Conservation (phyloP, 1,140 invertebrate genomes). For the Plodia interpunctella region DNA sequence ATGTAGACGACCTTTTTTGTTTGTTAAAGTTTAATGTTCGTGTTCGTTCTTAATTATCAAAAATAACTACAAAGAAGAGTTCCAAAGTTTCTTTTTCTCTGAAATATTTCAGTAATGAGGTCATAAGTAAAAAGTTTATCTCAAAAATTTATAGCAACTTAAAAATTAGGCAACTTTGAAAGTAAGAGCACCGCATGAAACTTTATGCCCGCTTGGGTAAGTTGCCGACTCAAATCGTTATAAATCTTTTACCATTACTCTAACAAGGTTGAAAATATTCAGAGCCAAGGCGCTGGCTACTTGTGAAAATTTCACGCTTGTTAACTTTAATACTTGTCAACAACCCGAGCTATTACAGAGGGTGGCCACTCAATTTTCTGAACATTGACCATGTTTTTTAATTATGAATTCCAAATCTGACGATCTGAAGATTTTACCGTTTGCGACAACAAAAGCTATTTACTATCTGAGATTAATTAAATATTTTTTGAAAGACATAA, state of each 20-base stretch:
- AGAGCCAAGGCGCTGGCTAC: slow-evolving; percentile 19
- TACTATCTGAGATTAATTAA: no score
- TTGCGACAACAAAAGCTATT: no score
- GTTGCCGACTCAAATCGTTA: slow-evolving; percentile 33
- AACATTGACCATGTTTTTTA: background rate
- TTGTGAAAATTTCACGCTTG: slow-evolving; percentile 24
- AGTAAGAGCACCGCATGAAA: slow-evolving; percentile 30
- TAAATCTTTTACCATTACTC: slow-evolving; percentile 36
- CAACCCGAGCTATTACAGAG: background rate
- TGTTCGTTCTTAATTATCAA: slow-evolving; percentile 15
- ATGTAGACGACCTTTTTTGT: no score
- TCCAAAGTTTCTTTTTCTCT: background rate
- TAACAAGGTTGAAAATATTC: slow-evolving; percentile 30
- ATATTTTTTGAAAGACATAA: no score
- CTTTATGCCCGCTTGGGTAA: slow-evolving; percentile 28
- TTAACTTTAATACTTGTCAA: slow-evolving; percentile 20
- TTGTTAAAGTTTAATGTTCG: background rate
- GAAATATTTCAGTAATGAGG: slow-evolving; percentile 24
- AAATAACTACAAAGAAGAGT: background rate
- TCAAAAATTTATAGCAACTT: slow-evolving; percentile 31
- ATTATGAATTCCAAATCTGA: background rate
- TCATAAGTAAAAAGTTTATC: slow-evolving; percentile 26
- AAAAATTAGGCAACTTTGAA: slow-evolving; percentile 36
- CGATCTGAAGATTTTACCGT: no score
- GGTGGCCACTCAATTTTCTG: background rate